Percentiles rank a stretch among this genome's conserved stretches.
These are phyloP conservation scores for Geophilus truncorum DNA, from an alignment of 2,888 invertebrate genomes.

Conservation along the genomic window DNA sequence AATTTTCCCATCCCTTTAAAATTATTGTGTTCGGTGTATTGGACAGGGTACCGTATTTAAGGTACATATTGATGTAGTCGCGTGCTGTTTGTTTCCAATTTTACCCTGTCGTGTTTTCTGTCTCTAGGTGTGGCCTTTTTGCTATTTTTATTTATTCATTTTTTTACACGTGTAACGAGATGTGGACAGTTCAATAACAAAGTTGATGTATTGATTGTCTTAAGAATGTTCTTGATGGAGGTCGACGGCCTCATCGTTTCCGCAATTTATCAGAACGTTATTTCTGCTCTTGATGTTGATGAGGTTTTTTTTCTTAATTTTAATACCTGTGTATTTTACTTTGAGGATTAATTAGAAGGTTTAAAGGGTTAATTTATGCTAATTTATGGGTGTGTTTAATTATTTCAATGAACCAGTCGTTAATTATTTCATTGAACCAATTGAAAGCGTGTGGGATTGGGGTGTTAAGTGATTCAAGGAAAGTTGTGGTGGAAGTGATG, in stretches of 20 bases:
- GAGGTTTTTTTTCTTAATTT: too few species aligned
- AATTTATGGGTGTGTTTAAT: not conserved
- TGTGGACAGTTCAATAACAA: constrained; percentile 4
- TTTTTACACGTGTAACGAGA: not conserved
- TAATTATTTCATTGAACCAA: too few species aligned
- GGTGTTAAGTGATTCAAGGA: too few species aligned
- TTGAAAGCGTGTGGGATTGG: too few species aligned
- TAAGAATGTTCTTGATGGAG: not conserved
- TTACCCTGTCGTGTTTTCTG: not conserved
- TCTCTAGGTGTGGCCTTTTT: not conserved
- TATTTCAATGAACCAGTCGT: not conserved
- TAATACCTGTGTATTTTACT: not conserved
- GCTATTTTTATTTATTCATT: not conserved
- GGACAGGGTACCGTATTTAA: too few species aligned
- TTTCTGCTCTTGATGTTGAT: too few species aligned
- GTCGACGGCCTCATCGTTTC: not conserved
- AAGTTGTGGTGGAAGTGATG: too few species aligned
- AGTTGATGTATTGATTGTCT: not conserved
- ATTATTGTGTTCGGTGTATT: too few species aligned
- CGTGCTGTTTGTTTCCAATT: not conserved
- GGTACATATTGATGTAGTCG: not conserved
- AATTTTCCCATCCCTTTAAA: too few species aligned
- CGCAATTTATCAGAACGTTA: not conserved
- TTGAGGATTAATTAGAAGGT: not conserved
- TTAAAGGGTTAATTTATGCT: not conserved